phyloP scores from a whole-genome alignment of 1,140 invertebrate species.

The Diprion similis region DNA sequence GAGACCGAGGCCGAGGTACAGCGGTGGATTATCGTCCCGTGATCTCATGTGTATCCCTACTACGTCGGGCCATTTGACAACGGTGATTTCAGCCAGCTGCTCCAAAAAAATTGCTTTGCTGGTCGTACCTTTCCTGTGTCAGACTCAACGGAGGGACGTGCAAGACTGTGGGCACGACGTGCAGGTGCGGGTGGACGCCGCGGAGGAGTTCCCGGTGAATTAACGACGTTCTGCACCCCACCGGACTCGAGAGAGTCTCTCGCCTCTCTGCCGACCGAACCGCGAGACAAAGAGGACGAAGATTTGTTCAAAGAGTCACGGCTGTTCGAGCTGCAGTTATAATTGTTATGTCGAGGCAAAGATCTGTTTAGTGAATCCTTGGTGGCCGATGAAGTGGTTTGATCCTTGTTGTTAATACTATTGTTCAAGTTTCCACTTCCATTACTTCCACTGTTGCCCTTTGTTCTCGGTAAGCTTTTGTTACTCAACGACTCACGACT shows the following conservation, averaged over 20 bases:
- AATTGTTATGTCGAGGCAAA: slow-evolving; percentile 36
- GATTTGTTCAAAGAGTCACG: slow-evolving; percentile 50
- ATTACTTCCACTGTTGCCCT: slow-evolving; percentile 39
- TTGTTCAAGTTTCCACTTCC: slow-evolving; percentile 22
- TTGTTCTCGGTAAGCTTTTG: slow-evolving; percentile 63
- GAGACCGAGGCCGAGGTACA: neutral
- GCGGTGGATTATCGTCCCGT: slow-evolving; percentile 7
- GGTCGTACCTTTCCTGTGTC: slow-evolving; percentile 73
- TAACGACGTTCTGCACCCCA: slow-evolving; percentile 32
- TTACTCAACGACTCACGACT: slow-evolving; percentile 68
- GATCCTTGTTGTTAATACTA: slow-evolving; percentile 35
- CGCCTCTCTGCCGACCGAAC: slow-evolving; percentile 36
- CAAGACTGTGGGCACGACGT: slow-evolving; percentile 51
- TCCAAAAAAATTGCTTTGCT: slow-evolving; percentile 70
- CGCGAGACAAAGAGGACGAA: slow-evolving; percentile 48
- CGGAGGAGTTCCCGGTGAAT: slow-evolving; percentile 43
- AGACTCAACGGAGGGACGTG: slow-evolving; percentile 48
- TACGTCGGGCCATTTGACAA: slow-evolving; percentile 57
- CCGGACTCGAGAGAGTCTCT: slow-evolving; percentile 44
- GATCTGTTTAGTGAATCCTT: slow-evolving; percentile 47
- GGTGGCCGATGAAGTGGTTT: slow-evolving; percentile 23
- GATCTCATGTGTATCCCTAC: slow-evolving; percentile 10
- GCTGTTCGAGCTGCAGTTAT: slow-evolving; percentile 41
- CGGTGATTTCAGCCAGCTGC: slow-evolving; percentile 68
- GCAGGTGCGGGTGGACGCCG: slow-evolving; percentile 55